phyloP scores from a whole-genome alignment of 2,888 invertebrate genomes.

The Meiosimyza decipiens region DNA sequence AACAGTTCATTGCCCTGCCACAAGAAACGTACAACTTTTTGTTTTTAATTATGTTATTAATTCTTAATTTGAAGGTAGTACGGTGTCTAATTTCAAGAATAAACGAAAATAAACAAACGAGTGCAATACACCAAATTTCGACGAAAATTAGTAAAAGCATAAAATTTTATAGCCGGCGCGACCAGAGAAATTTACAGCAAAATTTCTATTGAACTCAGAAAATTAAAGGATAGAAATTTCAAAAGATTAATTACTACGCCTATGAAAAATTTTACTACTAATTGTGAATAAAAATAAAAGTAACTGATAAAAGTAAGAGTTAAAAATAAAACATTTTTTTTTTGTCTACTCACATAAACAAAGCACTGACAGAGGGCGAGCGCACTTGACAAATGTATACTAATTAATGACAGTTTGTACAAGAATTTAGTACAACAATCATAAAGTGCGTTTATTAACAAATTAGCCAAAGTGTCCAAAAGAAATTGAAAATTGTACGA shows the following conservation, averaged over 20 bases:
- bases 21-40: too few relatives aligned
- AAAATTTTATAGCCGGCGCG: too few relatives aligned
- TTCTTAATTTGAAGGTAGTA: too few relatives aligned
- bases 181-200: too few relatives aligned
- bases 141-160: too few relatives aligned
- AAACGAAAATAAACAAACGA: too few relatives aligned
- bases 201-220: too few relatives aligned
- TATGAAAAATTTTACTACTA: constrained; percentile 62
- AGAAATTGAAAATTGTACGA: constrained; percentile 14
- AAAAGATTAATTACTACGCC: constrained; percentile 55
- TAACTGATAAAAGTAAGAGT: constrained; percentile 5
- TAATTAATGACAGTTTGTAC: constrained; percentile 68
- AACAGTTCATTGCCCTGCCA: too few relatives aligned
- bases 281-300: constrained; percentile 44
- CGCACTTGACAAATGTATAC: constrained; percentile 68
- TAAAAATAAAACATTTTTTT: constrained; percentile 16
- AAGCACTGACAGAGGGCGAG: constrained; percentile 42
- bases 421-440: constrained; percentile 63
- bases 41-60: too few relatives aligned
- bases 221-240: too few relatives aligned
- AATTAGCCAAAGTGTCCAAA: constrained; percentile 26
- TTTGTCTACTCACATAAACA: constrained; percentile 30
- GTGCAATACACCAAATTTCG: too few relatives aligned
- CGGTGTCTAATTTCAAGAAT: too few relatives aligned
- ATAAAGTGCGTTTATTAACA: constrained; percentile 59